Conservation (phyloP, 1,140 invertebrate species). For the Anadara kagoshimensis region DNA sequence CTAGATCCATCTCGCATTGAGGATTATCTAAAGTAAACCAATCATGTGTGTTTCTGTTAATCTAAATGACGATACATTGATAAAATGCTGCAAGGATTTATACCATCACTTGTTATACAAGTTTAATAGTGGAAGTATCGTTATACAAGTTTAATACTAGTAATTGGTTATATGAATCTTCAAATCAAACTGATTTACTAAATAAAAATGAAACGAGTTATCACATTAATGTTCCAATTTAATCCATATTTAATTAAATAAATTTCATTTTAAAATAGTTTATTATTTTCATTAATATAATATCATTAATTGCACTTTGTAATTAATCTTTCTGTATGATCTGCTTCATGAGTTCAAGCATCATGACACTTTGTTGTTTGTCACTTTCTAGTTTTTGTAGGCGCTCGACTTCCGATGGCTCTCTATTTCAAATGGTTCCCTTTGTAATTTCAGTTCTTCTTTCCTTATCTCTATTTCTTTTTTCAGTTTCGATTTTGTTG, state of each 20-base stretch:
- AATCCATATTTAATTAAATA: neutral
- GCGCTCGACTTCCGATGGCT: neutral
- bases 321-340: neutral
- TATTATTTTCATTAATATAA: no score
- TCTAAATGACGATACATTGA: neutral
- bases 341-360: slow-evolving; percentile 1
- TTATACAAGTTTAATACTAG: no score
- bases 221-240: neutral
- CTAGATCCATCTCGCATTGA: slow-evolving; percentile 2
- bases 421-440: slow-evolving; percentile 7
- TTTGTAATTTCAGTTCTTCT: slow-evolving; percentile 5
- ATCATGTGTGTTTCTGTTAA: neutral
- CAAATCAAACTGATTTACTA: no score
- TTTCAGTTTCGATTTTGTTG: neutral
- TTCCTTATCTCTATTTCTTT: slow-evolving; percentile 5
- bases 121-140: no score
- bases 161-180: no score
- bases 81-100: neutral
- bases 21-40: slow-evolving; percentile 1
- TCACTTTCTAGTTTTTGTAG: slow-evolving; percentile 6
- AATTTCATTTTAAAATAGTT: neutral
- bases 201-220: neutral
- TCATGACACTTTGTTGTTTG: slow-evolving; percentile 3
- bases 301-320: neutral
- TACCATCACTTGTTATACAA: neutral